Evolutionary conservation across 1,140 invertebrate species (phyloP), one percentile per base, ranked within the genome.

Genomic region (Euwallacea similis): DNA sequence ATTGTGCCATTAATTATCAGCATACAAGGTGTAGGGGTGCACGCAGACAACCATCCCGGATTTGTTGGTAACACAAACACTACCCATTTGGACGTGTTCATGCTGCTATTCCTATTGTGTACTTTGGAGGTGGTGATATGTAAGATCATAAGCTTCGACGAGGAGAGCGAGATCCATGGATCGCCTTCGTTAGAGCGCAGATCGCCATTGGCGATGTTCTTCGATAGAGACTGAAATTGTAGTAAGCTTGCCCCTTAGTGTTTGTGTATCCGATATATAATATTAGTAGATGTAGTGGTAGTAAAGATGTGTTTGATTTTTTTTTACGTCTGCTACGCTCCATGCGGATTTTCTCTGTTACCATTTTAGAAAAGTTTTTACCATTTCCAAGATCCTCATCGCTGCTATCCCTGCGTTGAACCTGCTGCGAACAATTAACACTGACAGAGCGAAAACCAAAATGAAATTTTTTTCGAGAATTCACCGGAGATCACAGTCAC

Each of bases 71-170:
- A 2, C 2, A 50, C 63, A 10, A 76, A 71, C 50, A 75, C 77
- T 2, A 76, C 77, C 10, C 72, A 73, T 64, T 66, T 80, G 76
- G 79, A 80, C 65, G 60, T 79, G 8, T 81, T 81, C 65, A 81
- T 81, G 80, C 76, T 77, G 7, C 47, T 81, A 21, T 81, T 81
- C 63, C 77, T 81, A 79, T 58, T 81, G 43, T 81, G 80, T 50
- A 76, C 80, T 8, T 73, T 80, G 33, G 79, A 81, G 72, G 78
- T 79, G 13, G 78, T 81, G 3, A 66, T 81, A 9, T 54, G 80
- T 10, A 81, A 81, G 65, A 79, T 81, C 53, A 60, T 80, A 13
- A 76, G 76, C 7, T 76, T 66, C 16, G 79, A 81, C 21, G 74
- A 77, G 43, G 70, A 69, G 41, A 69, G 62, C 9, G 63, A 73